These are phyloP conservation scores for Caenorhabditis briggsae DNA, from an alignment of 1,140 invertebrate genomes.

Conservation along the genomic window DNA sequence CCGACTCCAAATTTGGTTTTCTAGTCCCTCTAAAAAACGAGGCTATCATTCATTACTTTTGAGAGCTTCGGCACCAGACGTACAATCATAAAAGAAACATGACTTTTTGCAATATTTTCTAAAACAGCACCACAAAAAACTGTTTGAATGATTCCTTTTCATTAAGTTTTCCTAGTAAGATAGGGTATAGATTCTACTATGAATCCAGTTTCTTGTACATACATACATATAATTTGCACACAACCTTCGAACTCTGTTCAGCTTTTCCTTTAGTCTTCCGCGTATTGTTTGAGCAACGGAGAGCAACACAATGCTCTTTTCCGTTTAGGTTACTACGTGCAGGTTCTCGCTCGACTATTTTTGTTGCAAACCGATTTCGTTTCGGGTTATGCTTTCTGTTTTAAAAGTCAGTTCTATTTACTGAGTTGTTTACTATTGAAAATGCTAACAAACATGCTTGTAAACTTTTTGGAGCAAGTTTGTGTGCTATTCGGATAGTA, in stretches of 20 bases:
- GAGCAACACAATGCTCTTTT: neutral
- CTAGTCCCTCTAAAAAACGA: too few relatives aligned
- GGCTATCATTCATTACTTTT: neutral
- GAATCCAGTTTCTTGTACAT: slow-evolving; percentile 17
- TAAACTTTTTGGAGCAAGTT: neutral
- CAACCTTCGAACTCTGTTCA: slow-evolving; percentile 52
- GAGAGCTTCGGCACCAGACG: neutral
- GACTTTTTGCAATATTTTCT: slow-evolving; percentile 10
- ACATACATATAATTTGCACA: slow-evolving; percentile 51
- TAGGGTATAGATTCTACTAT: neutral
- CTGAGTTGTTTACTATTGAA: slow-evolving; percentile 11
- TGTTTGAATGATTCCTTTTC: slow-evolving; percentile 1
- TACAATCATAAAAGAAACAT: neutral
- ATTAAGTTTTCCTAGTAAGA: slow-evolving; percentile 4
- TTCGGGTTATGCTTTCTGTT: neutral
- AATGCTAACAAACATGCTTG: neutral
- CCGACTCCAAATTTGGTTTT: too few relatives aligned
- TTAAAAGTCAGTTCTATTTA: neutral
- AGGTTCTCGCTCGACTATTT: slow-evolving; percentile 20
- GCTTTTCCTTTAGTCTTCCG: neutral
- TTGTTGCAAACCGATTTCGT: slow-evolving; percentile 8
- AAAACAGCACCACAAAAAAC: neutral
- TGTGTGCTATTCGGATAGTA: neutral
- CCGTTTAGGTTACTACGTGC: slow-evolving; percentile 35
- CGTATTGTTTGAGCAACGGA: slow-evolving; percentile 17